Percentiles rank a stretch among this genome's conserved stretches.
Conservation (phyloP, 2,797 vertebrate genomes). For the Cottoperca gobio region DNA sequence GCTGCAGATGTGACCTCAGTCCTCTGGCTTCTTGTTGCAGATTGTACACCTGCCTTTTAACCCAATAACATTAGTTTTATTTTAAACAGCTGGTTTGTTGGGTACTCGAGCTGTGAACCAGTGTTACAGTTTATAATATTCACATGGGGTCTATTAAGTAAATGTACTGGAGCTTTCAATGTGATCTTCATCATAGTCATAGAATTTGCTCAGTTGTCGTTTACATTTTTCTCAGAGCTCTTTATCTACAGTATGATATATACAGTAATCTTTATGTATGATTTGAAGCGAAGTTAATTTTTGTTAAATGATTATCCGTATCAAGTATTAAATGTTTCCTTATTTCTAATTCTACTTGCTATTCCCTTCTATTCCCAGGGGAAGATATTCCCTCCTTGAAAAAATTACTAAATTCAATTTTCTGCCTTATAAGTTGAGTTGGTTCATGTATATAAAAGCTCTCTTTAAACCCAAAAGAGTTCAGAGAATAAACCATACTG, state of each 20-base stretch:
- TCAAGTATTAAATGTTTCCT: slow-evolving; percentile 22
- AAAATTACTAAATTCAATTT: slow-evolving; percentile 52
- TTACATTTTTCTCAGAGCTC: background rate
- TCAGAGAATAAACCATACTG: slow-evolving; percentile 55
- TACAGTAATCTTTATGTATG: background rate
- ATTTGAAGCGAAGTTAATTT: background rate
- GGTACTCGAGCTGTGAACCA: background rate
- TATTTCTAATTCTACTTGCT: slow-evolving; percentile 28
- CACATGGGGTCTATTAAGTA: background rate
- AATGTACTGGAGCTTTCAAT: background rate
- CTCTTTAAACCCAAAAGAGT: slow-evolving; percentile 62
- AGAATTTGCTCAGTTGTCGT: background rate
- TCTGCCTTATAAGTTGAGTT: slow-evolving; percentile 46
- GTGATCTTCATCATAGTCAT: background rate
- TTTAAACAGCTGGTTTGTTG: background rate
- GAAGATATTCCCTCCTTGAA: slow-evolving; percentile 47
- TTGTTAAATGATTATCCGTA: background rate
- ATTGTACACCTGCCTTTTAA: background rate
- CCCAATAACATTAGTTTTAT: background rate
- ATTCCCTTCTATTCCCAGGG: slow-evolving; percentile 63
- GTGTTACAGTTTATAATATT: background rate
- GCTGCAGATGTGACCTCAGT: background rate
- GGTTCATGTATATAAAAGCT: slow-evolving; percentile 64
- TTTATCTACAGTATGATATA: background rate
- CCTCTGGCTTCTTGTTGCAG: background rate